These are phyloP conservation scores for Belgica antarctica DNA, from an alignment of 2,888 invertebrate genomes.

Conservation along the genomic window DNA sequence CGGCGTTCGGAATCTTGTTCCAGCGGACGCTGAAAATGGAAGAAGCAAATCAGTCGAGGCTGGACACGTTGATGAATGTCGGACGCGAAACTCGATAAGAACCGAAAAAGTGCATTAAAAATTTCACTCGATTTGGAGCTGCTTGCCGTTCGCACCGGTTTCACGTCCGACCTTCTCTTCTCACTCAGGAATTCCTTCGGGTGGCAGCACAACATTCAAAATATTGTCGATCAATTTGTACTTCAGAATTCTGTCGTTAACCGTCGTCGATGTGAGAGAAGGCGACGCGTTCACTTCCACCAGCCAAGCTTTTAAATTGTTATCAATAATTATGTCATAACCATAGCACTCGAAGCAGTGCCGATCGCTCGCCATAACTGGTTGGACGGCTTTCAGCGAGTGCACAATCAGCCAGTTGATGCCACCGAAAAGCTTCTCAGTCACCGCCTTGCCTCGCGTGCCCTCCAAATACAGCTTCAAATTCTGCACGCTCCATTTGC, in stretches of 20 bases:
- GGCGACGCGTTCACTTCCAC: slow-evolving; percentile 95
- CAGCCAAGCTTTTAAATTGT: slow-evolving; percentile 89
- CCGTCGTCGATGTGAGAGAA: slow-evolving; percentile 89
- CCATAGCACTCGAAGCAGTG: slow-evolving; percentile 81
- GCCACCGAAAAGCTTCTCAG: slow-evolving; percentile 82
- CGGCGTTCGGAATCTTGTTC: slow-evolving; percentile 75
- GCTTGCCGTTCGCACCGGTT: background rate
- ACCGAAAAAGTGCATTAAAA: too few relatives aligned
- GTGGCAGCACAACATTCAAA: slow-evolving; percentile 83
- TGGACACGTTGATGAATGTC: too few relatives aligned
- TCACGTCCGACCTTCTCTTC: slow-evolving; percentile 45
- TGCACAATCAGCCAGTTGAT: slow-evolving; percentile 90
- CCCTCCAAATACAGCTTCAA: slow-evolving; percentile 85
- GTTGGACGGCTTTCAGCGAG: slow-evolving; percentile 87
- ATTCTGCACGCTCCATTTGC: slow-evolving; percentile 92
- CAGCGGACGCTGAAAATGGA: slow-evolving; percentile 67
- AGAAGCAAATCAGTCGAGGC: too few relatives aligned
- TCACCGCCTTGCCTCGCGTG: slow-evolving; percentile 82
- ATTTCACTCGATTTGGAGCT: too few relatives aligned
- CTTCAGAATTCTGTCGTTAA: slow-evolving; percentile 89
- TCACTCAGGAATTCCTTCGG: slow-evolving; percentile 83
- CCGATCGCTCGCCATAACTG: slow-evolving; percentile 87
- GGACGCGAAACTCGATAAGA: too few relatives aligned
- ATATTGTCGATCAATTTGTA: slow-evolving; percentile 92
- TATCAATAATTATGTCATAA: slow-evolving; percentile 94